A percentile compares a stretch with the other conserved stretches of the same genome.
Evolutionary conservation across 2,113 vertebrate genomes (phyloP).

Genomic region (Lasiurus cinereus): DNA sequence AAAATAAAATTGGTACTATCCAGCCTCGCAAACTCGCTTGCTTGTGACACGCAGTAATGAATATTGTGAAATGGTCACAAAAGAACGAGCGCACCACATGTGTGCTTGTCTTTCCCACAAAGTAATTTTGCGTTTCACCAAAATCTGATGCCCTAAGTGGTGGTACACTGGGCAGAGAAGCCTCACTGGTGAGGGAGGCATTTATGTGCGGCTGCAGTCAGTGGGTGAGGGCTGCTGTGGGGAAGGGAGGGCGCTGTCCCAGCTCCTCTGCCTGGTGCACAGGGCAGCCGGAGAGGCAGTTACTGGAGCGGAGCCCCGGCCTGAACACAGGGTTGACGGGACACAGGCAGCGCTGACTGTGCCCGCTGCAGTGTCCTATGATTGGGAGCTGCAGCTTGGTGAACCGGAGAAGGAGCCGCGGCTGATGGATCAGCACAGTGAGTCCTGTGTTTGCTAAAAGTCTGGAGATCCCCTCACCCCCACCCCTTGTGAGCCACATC

Average conservation of each 20-base stretch:
- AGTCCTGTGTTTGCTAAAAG: not conserved
- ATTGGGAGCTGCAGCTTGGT: not conserved
- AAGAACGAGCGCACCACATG: not conserved
- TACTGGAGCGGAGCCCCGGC: not conserved
- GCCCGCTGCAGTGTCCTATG: not conserved
- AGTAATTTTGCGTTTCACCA: constrained; percentile 28
- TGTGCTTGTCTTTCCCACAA: not conserved
- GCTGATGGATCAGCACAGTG: not conserved
- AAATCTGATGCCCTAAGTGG: not conserved
- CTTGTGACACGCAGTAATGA: not conserved
- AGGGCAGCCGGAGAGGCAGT: not conserved
- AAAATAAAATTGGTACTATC: constrained; percentile 5
- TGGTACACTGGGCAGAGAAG: not conserved
- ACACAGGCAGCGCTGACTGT: too few relatives aligned
- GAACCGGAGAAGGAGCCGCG: not conserved
- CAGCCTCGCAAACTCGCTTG: not conserved
- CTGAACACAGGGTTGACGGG: not conserved
- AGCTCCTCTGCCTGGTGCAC: not conserved
- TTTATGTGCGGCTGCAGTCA: not conserved
- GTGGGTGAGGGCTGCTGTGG: not conserved
- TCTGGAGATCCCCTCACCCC: not conserved
- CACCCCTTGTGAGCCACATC: not conserved
- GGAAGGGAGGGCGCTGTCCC: too few relatives aligned
- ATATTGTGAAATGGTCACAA: not conserved
- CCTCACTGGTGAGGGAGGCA: not conserved